Conservation (phyloP, 2,113 vertebrate genomes). For the Henicopernis longicauda region DNA sequence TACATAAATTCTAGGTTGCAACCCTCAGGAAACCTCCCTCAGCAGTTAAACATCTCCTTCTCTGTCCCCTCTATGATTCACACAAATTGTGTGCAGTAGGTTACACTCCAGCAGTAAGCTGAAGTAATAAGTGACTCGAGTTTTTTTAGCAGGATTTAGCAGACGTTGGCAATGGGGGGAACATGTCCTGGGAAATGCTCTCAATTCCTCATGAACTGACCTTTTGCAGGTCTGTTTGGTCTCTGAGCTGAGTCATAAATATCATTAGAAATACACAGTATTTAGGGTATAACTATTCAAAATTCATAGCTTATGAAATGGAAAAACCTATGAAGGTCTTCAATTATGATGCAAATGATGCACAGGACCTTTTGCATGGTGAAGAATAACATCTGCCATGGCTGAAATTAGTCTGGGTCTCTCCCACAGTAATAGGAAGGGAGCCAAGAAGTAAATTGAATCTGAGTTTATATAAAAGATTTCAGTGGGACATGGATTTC, state of each 20-base stretch:
- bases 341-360: not conserved
- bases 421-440: not conserved
- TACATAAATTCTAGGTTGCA: not conserved
- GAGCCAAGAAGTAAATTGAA: not conserved
- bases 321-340: not conserved
- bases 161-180: not conserved
- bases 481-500: not conserved
- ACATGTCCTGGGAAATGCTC: not conserved
- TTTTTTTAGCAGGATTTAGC: not conserved
- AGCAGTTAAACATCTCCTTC: not conserved
- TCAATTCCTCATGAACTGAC: not conserved
- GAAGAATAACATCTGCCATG: not conserved
- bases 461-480: not conserved
- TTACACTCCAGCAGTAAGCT: not conserved
- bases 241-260: not conserved
- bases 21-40: not conserved
- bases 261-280: not conserved
- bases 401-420: not conserved
- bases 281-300: not conserved
- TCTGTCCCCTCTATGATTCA: not conserved
- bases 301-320: not conserved
- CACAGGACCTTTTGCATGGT: not conserved
- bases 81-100: not conserved
- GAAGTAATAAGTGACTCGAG: not conserved
- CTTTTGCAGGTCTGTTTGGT: not conserved